phyloP scores from a whole-genome alignment of 2,797 vertebrate species.

The Vipera ursinii region DNA sequence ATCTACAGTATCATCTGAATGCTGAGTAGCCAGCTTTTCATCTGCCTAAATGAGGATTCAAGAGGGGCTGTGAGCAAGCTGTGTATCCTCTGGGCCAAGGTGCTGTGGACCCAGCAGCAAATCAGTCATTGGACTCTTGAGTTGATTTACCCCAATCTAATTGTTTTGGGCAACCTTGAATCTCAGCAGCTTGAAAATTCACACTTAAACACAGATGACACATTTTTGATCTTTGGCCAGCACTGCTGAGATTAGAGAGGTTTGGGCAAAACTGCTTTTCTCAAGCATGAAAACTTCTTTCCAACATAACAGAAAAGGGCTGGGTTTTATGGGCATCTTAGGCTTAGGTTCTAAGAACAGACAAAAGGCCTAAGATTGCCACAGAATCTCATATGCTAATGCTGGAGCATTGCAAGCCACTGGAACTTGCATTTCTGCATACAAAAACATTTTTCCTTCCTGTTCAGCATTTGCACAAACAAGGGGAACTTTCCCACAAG shows the following conservation, averaged over 20 bases:
- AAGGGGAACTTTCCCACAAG: rapidly evolving
- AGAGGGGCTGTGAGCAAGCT: conserved; percentile 25
- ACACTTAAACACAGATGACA: conserved; percentile 46
- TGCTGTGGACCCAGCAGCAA: conserved; percentile 4
- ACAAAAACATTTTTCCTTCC: background rate
- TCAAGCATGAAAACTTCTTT: conserved; percentile 54
- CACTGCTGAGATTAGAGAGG: conserved; percentile 43
- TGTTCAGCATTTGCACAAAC: background rate
- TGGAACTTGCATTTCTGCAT: background rate
- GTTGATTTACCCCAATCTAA: rapidly evolving
- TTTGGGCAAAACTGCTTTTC: conserved; percentile 51
- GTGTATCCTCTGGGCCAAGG: background rate
- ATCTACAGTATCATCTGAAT: conserved; percentile 54
- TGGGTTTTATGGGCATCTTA: background rate
- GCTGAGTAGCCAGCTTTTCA: conserved; percentile 52
- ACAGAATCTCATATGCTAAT: background rate
- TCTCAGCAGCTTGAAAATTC: conserved; percentile 58
- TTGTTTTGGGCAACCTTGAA: conserved; percentile 6
- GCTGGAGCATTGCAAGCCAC: background rate
- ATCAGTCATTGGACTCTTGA: background rate
- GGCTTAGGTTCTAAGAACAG: conserved; percentile 21
- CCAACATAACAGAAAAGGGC: conserved; percentile 36
- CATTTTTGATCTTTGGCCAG: conserved; percentile 52
- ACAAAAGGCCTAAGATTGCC: conserved; percentile 24
- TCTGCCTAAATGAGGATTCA: conserved; percentile 31